phyloP scores from a whole-genome alignment of 2,113 vertebrate genomes.

The Zapus hudsonius region DNA sequence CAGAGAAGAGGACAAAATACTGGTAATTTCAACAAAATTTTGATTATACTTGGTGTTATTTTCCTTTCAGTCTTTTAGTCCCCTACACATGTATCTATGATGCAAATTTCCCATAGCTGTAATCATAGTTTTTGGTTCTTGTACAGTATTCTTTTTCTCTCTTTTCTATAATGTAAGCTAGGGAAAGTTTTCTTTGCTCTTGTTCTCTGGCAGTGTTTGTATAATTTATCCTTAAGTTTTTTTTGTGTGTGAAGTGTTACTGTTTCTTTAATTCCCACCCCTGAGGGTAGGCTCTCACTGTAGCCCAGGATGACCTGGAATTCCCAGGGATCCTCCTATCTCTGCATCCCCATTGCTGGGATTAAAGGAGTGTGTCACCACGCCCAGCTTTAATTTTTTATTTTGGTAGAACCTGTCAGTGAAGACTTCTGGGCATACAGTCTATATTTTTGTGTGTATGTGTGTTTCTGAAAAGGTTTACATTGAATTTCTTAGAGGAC shows the following conservation, averaged over 20 bases:
- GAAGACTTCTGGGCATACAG: neutral
- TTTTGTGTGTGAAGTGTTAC: constrained; percentile 31
- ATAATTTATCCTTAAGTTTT: constrained; percentile 39
- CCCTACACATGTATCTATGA: neutral
- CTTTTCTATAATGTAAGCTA: neutral
- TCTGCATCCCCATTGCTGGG: too few species aligned
- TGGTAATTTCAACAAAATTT: constrained; percentile 1
- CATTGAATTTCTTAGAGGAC: neutral
- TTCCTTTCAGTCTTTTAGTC: neutral
- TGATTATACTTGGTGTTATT: neutral
- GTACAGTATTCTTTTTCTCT: neutral
- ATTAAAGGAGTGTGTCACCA: too few species aligned
- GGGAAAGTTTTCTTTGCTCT: constrained; percentile 1
- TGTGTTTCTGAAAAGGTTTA: neutral
- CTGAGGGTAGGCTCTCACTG: too few species aligned
- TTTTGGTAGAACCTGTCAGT: constrained; percentile 31
- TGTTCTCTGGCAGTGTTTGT: constrained; percentile 18
- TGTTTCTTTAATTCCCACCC: neutral
- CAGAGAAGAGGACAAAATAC: neutral
- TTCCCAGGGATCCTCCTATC: too few species aligned
- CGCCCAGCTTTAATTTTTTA: too few species aligned
- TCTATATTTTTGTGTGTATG: too few species aligned
- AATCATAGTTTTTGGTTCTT: constrained; percentile 9
- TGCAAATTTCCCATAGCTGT: neutral
- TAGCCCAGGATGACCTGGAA: too few species aligned